Conservation (phyloP, 2,113 vertebrate genomes). For the Grammomys surdaster region DNA sequence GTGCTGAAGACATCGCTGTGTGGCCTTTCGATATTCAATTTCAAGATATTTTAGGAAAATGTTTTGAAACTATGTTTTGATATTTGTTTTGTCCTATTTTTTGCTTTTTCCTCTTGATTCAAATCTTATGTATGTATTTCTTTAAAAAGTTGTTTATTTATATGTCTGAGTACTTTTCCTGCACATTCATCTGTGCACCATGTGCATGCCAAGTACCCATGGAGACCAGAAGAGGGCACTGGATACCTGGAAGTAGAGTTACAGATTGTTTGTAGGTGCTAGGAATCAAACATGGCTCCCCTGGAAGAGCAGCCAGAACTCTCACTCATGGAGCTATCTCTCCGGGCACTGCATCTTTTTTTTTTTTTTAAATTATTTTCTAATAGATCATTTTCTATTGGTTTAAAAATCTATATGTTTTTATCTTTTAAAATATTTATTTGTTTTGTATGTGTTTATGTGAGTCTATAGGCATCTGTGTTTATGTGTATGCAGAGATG, state of each 20-base stretch:
- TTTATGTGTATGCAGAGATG: no score
- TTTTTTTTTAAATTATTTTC: background rate
- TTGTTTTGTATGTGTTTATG: background rate
- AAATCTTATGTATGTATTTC: background rate
- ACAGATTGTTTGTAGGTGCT: background rate
- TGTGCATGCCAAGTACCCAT: no score
- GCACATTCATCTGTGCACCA: background rate
- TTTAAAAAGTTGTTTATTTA: background rate
- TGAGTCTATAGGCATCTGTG: background rate
- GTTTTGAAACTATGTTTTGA: constrained; percentile 47
- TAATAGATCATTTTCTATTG: constrained; percentile 16
- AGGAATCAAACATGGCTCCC: background rate
- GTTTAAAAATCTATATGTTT: background rate
- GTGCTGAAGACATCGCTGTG: constrained; percentile 23
- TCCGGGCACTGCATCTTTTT: no score
- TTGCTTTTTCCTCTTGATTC: background rate
- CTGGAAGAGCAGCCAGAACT: background rate
- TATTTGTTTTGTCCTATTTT: constrained; percentile 49
- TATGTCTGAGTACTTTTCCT: background rate
- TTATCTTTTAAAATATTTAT: background rate
- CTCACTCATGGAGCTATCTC: background rate
- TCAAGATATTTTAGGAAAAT: constrained; percentile 33
- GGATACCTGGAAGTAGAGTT: background rate
- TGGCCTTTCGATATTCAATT: constrained; percentile 45
- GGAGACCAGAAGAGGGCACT: background rate